Evolutionary conservation across 2,888 invertebrate species (phyloP).

Genomic region (Stratiomys singularior): DNA sequence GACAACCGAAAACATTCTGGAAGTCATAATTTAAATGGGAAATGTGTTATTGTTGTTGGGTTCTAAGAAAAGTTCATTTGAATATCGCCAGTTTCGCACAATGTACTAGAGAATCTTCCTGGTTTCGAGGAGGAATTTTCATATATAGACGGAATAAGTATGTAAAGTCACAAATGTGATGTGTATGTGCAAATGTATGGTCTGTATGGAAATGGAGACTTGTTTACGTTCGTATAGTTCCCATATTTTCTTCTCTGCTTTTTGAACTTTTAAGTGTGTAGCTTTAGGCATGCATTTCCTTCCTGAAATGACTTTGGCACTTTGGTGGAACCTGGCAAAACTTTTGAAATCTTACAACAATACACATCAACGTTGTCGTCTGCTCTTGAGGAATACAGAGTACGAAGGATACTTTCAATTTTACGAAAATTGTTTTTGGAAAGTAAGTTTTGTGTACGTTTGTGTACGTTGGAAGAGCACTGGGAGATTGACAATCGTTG

Average conservation of each 20-base stretch:
- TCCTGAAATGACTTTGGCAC: conserved; percentile 16
- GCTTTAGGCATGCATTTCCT: background rate
- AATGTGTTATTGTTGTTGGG: background rate
- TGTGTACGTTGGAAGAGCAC: background rate
- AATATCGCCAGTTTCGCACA: background rate
- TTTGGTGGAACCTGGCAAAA: background rate
- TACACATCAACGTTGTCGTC: background rate
- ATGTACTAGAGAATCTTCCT: background rate
- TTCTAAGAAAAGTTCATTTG: background rate
- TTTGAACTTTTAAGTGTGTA: background rate
- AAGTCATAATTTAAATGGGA: too few relatives aligned
- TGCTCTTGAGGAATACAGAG: background rate
- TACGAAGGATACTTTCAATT: background rate
- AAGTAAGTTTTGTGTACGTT: conserved; percentile 1
- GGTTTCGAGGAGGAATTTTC: background rate
- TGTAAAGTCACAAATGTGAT: too few relatives aligned
- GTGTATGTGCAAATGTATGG: background rate
- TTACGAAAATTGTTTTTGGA: background rate
- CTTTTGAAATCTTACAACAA: background rate
- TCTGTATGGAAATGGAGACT: background rate
- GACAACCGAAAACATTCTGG: too few relatives aligned
- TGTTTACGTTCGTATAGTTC: background rate
- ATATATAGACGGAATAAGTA: too few relatives aligned
- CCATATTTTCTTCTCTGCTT: background rate
- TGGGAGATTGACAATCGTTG: too few relatives aligned